Percentiles rank a stretch among this genome's conserved stretches.
These are phyloP conservation scores for Coregonus sp. DNA, from an alignment of 2,797 vertebrate genomes.

Conservation along the genomic window DNA sequence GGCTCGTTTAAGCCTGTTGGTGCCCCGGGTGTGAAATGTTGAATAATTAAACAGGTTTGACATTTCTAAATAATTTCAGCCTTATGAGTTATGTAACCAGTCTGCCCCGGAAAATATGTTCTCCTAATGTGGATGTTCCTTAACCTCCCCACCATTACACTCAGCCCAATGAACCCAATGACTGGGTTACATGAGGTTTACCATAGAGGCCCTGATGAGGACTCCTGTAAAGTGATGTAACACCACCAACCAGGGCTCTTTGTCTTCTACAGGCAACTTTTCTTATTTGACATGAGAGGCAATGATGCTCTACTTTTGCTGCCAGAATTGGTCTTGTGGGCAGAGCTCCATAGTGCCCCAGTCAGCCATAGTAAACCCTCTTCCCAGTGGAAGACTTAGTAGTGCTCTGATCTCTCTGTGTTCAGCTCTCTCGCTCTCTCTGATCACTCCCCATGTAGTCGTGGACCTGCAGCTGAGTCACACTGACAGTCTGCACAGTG, in stretches of 20 bases:
- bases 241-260: not conserved
- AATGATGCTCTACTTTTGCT: not conserved
- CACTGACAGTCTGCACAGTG: slow-evolving; percentile 2
- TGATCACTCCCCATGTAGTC: not conserved
- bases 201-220: not conserved
- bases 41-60: not conserved
- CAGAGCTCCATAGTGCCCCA: slow-evolving; percentile 68
- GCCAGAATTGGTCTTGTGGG: not conserved
- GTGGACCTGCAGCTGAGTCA: slow-evolving; percentile 9
- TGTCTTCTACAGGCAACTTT: not conserved
- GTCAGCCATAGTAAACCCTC: slow-evolving; percentile 16
- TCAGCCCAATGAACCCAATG: no score
- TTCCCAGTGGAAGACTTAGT: not conserved
- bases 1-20: not conserved
- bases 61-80: not conserved
- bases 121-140: not conserved
- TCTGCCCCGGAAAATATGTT: not conserved
- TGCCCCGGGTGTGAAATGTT: not conserved
- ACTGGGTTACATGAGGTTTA: not conserved
- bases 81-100: not conserved
- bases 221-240: not conserved
- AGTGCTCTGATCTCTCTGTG: not conserved
- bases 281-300: not conserved
- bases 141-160: not conserved
- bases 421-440: slow-evolving; percentile 10